Conservation (phyloP, 1,140 invertebrate genomes). For the Araneus ventricosus region DNA sequence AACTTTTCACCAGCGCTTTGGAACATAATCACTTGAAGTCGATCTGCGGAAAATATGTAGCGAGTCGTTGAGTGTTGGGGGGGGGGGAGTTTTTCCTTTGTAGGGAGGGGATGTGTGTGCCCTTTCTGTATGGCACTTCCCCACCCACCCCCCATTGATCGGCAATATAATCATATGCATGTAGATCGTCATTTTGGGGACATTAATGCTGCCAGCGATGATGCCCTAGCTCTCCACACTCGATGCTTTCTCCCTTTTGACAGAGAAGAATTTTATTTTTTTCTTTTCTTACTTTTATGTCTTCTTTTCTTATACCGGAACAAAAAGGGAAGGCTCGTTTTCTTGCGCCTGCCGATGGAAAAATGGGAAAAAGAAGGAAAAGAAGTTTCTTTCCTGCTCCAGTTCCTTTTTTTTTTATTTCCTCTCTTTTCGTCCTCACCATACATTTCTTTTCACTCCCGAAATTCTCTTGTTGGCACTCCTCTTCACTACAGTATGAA, state of each 20-base stretch:
- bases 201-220: constrained; percentile 69
- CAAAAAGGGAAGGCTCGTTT: constrained; percentile 70
- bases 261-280: constrained; percentile 53
- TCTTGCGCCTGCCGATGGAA: constrained; percentile 58
- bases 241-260: constrained; percentile 67
- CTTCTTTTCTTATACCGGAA: constrained; percentile 61
- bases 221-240: constrained; percentile 58
- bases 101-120: constrained; percentile 33
- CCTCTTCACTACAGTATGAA: constrained; percentile 43
- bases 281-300: constrained; percentile 61
- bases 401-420: constrained; percentile 10
- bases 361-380: constrained; percentile 50
- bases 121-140: constrained; percentile 44
- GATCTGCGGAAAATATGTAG: constrained; percentile 76
- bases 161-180: constrained; percentile 75
- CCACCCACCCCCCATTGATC: constrained; percentile 68
- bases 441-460: constrained; percentile 34
- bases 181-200: constrained; percentile 73
- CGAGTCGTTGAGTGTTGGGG: constrained; percentile 45
- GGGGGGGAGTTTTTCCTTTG: not conserved
- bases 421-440: not conserved
- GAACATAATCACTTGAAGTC: constrained; percentile 75
- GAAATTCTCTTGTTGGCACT: constrained; percentile 59
- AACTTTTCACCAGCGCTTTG: constrained; percentile 71
- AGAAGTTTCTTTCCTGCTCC: constrained; percentile 46